phyloP scores from a whole-genome alignment of 2,888 invertebrate species.

The Cinara cedri region DNA sequence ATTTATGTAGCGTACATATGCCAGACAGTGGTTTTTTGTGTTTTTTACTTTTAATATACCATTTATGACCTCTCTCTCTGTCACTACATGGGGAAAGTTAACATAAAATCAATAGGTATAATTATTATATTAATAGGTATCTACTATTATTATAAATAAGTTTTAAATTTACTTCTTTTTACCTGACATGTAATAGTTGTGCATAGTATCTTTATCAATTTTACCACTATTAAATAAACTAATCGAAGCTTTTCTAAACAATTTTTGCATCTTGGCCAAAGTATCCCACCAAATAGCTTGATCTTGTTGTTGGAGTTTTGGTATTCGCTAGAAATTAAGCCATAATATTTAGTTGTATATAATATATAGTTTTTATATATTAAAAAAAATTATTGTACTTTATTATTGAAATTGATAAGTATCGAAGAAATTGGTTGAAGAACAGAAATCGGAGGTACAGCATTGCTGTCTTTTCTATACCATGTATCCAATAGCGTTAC shows the following conservation, averaged over 20 bases:
- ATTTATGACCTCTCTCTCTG: slow-evolving; percentile 96
- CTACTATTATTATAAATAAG: not conserved
- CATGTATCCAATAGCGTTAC: slow-evolving; percentile 85
- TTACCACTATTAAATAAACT: slow-evolving; percentile 83
- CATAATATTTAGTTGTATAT: not conserved
- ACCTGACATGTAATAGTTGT: slow-evolving; percentile 99
- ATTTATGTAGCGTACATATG: slow-evolving; percentile 93
- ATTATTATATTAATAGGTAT: not conserved
- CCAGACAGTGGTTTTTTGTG: slow-evolving; percentile 92
- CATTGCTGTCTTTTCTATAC: slow-evolving; percentile 96
- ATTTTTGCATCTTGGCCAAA: slow-evolving; percentile 90
- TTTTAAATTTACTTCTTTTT: slow-evolving; percentile 58
- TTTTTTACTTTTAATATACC: slow-evolving; percentile 92
- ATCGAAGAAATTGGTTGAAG: slow-evolving; percentile 97
- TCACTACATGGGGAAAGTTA: slow-evolving; percentile 75
- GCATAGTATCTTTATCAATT: slow-evolving; percentile 90
- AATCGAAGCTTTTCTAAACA: slow-evolving; percentile 87
- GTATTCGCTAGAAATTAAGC: slow-evolving; percentile 75
- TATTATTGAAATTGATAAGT: slow-evolving; percentile 95
- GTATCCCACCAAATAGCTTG: slow-evolving; percentile 99
- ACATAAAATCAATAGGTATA: slow-evolving; percentile 3
- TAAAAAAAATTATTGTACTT: slow-evolving; percentile 68
- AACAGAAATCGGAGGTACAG: slow-evolving; percentile 92
- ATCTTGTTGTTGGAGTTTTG: slow-evolving; percentile 93
- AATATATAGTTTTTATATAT: not conserved